Percentiles rank a stretch among this genome's conserved stretches.
Evolutionary conservation across 2,113 vertebrate species (phyloP).

Genomic region (Forbesichthys papilliferus): DNA sequence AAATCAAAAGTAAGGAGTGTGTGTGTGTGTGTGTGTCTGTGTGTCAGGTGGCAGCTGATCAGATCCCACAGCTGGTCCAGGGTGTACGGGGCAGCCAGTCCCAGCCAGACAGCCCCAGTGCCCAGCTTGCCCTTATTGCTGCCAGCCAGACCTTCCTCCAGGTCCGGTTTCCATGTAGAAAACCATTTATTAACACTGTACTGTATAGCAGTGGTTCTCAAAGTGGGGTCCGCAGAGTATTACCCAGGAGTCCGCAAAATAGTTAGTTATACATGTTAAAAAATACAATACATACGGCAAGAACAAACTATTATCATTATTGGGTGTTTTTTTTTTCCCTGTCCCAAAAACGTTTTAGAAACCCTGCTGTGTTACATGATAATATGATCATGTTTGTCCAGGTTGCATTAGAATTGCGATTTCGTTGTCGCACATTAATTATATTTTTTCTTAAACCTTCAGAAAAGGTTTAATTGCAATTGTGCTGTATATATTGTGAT

Average conservation of each 20-base stretch:
- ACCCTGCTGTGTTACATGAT: no score
- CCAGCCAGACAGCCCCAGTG: slow-evolving; percentile 92
- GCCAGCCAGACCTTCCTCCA: slow-evolving; percentile 97
- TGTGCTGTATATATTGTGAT: background rate
- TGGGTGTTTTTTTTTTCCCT: no score
- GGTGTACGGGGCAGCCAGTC: slow-evolving; percentile 93
- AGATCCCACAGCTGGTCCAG: slow-evolving; percentile 96
- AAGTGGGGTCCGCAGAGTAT: no score
- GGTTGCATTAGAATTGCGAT: background rate
- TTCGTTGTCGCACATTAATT: background rate
- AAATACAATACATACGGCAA: no score
- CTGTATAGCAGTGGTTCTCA: no score
- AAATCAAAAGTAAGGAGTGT: no score
- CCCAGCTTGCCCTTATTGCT: slow-evolving; percentile 92
- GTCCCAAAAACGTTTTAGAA: no score
- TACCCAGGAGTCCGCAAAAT: background rate
- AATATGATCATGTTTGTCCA: background rate
- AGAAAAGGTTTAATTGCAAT: background rate
- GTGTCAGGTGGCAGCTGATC: slow-evolving; percentile 88
- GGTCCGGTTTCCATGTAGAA: slow-evolving; percentile 78
- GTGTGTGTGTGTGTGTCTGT: slow-evolving; percentile 19
- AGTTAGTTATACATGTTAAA: no score
- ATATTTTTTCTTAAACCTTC: background rate
- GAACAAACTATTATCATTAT: no score
- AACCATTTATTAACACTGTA: background rate